Percentiles rank a stretch among this genome's conserved stretches.
These are phyloP conservation scores for Oophaga sylvatica DNA, from an alignment of 2,797 vertebrate genomes.

Conservation along the genomic window DNA sequence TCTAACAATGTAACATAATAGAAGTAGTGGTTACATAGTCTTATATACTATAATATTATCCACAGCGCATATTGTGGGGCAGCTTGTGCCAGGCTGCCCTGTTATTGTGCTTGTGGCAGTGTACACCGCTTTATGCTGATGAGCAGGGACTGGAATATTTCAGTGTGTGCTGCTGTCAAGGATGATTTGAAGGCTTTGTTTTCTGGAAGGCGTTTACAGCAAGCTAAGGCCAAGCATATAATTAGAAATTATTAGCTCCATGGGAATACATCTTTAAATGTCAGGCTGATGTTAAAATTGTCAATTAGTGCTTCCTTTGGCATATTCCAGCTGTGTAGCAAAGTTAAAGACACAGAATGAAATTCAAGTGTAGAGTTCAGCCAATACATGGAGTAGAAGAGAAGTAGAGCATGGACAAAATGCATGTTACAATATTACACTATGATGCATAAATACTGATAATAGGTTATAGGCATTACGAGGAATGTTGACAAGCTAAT, in stretches of 20 bases:
- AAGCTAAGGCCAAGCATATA: conserved; percentile 65
- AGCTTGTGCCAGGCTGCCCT: background rate
- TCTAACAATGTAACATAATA: background rate
- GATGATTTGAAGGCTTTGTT: conserved; percentile 65
- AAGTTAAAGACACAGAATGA: background rate
- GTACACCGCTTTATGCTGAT: conserved; percentile 18
- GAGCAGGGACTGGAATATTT: conserved; percentile 31
- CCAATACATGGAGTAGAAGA: background rate
- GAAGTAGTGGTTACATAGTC: background rate
- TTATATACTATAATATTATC: background rate
- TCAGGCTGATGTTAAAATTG: conserved; percentile 50
- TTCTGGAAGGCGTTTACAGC: conserved; percentile 65
- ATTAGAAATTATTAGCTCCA: conserved; percentile 65
- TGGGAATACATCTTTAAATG: conserved; percentile 55
- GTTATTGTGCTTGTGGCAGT: background rate
- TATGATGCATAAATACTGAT: background rate
- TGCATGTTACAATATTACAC: background rate
- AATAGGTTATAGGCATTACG: no score
- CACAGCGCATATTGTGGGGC: background rate
- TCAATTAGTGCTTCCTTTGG: conserved; percentile 38
- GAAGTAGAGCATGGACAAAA: background rate
- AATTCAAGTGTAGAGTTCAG: background rate
- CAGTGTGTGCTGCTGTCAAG: conserved; percentile 35
- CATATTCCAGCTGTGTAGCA: conserved; percentile 22
- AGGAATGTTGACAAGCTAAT: no score